A percentile compares a stretch with the other conserved stretches of the same genome.
Evolutionary conservation across 64 coral and sea anemone species (phyloP).

Genomic region (Montipora cactus): DNA sequence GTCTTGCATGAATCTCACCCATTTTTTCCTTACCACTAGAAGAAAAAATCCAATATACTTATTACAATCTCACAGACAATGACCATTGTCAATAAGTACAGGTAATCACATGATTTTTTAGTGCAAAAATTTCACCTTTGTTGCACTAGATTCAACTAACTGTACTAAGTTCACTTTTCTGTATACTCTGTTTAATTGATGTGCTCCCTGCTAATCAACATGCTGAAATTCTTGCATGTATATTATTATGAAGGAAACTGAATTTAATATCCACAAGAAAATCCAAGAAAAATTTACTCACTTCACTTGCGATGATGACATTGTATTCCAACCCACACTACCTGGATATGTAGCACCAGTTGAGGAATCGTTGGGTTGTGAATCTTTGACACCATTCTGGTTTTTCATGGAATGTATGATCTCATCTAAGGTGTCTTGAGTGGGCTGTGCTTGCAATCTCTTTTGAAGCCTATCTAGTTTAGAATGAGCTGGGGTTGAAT

Average conservation of each 20-base stretch:
- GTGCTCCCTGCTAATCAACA: no score
- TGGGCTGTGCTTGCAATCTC: slow-evolving; percentile 37
- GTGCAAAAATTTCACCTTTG: no score
- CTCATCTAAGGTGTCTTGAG: slow-evolving; percentile 81
- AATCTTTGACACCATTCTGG: slow-evolving; percentile 31
- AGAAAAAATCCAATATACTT: not conserved
- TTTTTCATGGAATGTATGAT: slow-evolving; percentile 78
- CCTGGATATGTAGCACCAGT: not conserved
- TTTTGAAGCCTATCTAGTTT: slow-evolving; percentile 45
- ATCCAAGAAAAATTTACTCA: not conserved
- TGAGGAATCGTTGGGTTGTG: not conserved
- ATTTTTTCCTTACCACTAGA: slow-evolving; percentile 55
- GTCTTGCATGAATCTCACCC: slow-evolving; percentile 65
- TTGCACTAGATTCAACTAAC: no score
- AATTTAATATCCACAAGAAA: no score
- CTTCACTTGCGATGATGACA: slow-evolving; percentile 7
- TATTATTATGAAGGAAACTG: no score
- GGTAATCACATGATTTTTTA: no score
- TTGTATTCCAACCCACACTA: slow-evolving; percentile 1
- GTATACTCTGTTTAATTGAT: no score
- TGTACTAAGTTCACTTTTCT: no score
- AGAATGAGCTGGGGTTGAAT: not conserved
- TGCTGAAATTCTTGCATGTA: no score
- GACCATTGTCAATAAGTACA: no score
- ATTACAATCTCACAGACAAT: no score